These are phyloP conservation scores for Barnardius zonarius DNA, from an alignment of 2,113 vertebrate genomes.

Conservation along the genomic window DNA sequence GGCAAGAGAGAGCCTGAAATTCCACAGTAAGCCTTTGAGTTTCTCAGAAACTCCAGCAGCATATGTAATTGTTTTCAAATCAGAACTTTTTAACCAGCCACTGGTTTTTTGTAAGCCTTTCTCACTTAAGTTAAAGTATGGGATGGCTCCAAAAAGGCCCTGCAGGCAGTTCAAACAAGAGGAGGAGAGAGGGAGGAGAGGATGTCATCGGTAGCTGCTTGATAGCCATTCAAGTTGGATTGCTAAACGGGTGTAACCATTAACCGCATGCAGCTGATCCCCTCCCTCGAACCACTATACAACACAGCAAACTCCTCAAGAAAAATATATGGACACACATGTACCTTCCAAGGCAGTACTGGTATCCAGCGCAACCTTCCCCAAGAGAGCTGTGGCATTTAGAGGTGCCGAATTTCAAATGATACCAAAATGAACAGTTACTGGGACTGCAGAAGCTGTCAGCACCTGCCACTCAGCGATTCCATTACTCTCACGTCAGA, in stretches of 20 bases:
- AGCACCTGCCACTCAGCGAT: constrained; percentile 63
- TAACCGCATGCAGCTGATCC: background rate
- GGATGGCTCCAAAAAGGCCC: constrained; percentile 29
- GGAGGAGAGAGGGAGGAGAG: background rate
- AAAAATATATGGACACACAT: background rate
- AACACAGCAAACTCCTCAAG: background rate
- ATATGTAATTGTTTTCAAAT: constrained; percentile 44
- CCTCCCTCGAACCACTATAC: background rate
- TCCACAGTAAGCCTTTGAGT: constrained; percentile 39
- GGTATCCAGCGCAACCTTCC: constrained; percentile 70
- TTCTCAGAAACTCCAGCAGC: constrained; percentile 32
- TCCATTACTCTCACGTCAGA: constrained; percentile 51
- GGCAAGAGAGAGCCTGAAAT: constrained; percentile 7
- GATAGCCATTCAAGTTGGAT: background rate
- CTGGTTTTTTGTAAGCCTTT: constrained; percentile 10
- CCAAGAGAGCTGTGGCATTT: constrained; percentile 74
- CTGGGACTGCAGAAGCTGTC: constrained; percentile 46
- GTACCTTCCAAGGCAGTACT: constrained; percentile 72
- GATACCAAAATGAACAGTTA: constrained; percentile 43
- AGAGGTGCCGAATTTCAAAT: constrained; percentile 57
- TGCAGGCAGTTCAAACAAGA: constrained; percentile 21
- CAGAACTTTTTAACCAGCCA: constrained; percentile 1
- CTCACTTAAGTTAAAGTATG: background rate
- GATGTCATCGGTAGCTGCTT: background rate
- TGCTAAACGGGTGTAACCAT: background rate